Conservation (phyloP, 2,797 vertebrate genomes). For the Microtus obscurus region DNA sequence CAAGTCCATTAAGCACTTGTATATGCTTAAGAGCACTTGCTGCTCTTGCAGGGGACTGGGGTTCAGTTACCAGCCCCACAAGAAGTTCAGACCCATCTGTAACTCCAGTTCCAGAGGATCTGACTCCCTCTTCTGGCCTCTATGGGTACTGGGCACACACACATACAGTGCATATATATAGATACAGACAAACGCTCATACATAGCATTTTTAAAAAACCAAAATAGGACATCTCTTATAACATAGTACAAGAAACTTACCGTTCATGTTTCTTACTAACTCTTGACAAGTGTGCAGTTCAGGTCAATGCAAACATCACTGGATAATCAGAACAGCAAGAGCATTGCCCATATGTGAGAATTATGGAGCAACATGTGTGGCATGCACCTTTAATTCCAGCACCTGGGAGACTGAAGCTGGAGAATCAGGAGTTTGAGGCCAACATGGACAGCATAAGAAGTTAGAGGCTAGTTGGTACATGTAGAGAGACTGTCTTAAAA, state of each 20-base stretch:
- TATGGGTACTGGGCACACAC: not conserved
- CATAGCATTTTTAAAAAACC: not conserved
- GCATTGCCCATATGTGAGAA: not conserved
- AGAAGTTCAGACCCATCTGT: not conserved
- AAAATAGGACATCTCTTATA: not conserved
- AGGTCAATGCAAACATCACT: not conserved
- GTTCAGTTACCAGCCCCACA: not conserved
- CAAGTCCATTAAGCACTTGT: not conserved
- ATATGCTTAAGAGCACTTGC: not conserved
- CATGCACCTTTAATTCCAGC: not conserved
- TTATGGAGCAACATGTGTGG: not conserved
- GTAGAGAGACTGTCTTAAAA: not conserved
- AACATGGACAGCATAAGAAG: not conserved
- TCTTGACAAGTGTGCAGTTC: constrained; percentile 37
- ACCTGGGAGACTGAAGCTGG: not conserved
- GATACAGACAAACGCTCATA: not conserved
- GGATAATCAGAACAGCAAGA: not conserved
- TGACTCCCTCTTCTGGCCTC: not conserved
- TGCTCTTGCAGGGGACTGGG: not conserved
- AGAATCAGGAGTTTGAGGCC: not conserved
- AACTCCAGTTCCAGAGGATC: not conserved
- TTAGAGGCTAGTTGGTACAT: not conserved
- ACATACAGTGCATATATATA: not conserved
- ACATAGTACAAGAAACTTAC: not conserved
- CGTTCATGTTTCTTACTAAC: constrained; percentile 2